Conservation (phyloP, 2,888 invertebrate species). For the Hirudinaria manillensis region DNA sequence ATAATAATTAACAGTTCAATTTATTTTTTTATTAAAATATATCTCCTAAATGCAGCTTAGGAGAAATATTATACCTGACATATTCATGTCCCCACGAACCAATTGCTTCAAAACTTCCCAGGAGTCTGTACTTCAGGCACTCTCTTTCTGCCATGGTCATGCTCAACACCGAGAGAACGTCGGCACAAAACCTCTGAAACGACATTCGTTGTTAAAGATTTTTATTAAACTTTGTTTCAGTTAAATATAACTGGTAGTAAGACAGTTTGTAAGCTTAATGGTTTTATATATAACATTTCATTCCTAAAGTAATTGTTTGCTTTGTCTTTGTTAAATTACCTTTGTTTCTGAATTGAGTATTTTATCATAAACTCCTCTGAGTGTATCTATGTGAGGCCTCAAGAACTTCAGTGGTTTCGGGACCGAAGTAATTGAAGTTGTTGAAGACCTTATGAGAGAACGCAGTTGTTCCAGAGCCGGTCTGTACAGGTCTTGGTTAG, state of each 20-base stretch:
- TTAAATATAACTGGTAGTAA: neutral
- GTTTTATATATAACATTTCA: too few relatives aligned
- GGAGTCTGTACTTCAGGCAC: slow-evolving; percentile 81
- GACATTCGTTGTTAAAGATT: neutral
- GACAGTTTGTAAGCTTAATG: too few relatives aligned
- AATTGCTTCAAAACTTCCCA: slow-evolving; percentile 75
- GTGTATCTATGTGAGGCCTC: slow-evolving; percentile 77
- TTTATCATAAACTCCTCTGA: slow-evolving; percentile 79
- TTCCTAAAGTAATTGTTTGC: too few relatives aligned
- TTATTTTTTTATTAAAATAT: neutral
- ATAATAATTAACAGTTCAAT: neutral
- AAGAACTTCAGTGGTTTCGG: slow-evolving; percentile 96
- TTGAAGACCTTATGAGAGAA: slow-evolving; percentile 84
- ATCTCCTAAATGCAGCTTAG: neutral
- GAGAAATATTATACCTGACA: slow-evolving; percentile 64
- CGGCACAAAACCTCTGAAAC: slow-evolving; percentile 68
- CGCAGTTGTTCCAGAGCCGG: slow-evolving; percentile 78
- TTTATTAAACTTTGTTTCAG: neutral
- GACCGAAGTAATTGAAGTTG: slow-evolving; percentile 98
- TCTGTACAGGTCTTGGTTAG: slow-evolving; percentile 38
- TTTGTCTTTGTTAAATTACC: slow-evolving; percentile 56
- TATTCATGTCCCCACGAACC: slow-evolving; percentile 99
- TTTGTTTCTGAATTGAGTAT: slow-evolving; percentile 71
- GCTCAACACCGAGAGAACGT: slow-evolving; percentile 92
- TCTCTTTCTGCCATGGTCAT: slow-evolving; percentile 77